These are phyloP conservation scores for Zaprionus capensis DNA, from an alignment of 1,140 invertebrate genomes.

Conservation along the genomic window DNA sequence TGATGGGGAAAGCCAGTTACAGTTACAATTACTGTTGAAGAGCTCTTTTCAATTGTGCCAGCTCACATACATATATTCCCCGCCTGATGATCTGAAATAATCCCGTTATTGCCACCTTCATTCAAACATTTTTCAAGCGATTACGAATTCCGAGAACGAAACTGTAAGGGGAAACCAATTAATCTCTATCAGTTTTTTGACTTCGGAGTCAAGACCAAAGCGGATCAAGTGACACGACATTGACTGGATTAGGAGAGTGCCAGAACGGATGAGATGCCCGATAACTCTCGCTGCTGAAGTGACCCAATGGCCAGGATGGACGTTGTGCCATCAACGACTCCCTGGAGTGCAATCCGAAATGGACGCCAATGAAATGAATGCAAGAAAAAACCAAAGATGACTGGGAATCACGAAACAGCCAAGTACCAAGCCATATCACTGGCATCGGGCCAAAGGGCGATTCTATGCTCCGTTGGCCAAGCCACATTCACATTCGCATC, in stretches of 20 bases:
- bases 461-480: conserved; percentile 2
- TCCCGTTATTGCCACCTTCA: conserved; percentile 57
- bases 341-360: conserved; percentile 81
- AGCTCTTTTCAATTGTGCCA: conserved; percentile 23
- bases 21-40: conserved; percentile 18
- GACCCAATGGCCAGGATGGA: conserved; percentile 15
- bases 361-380: conserved; percentile 80
- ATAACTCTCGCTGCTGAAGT: conserved; percentile 28
- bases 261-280: conserved; percentile 37
- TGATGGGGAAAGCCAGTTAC: conserved; percentile 6
- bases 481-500: conserved; percentile 1
- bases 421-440: conserved; percentile 36
- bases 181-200: conserved; percentile 73
- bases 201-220: conserved; percentile 41
- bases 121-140: conserved; percentile 25
- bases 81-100: conserved; percentile 46
- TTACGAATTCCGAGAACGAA: conserved; percentile 46
- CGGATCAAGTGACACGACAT: conserved; percentile 79
- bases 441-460: conserved; percentile 42
- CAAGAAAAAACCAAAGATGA: conserved; percentile 62
- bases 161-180: conserved; percentile 76
- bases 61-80: conserved; percentile 19
- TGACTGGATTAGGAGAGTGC: conserved; percentile 70
- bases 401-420: conserved; percentile 46
- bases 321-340: conserved; percentile 68